These are phyloP conservation scores for Tortricodes alternella DNA, from an alignment of 2,888 invertebrate species.

Conservation along the genomic window DNA sequence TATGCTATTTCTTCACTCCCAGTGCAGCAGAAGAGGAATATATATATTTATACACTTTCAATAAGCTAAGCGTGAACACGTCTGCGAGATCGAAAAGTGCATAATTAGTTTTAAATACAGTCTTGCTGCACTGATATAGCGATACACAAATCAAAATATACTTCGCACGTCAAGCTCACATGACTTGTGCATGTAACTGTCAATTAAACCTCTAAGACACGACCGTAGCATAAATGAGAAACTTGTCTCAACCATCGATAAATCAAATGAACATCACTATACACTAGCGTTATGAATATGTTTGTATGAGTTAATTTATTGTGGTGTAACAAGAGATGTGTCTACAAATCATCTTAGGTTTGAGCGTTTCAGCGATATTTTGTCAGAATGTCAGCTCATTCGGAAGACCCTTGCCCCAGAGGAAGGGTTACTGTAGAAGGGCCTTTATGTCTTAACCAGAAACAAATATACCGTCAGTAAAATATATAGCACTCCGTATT, in stretches of 20 bases:
- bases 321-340: constrained; percentile 64
- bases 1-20: too few relatives aligned
- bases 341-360: constrained; percentile 64
- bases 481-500: neutral
- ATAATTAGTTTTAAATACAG: neutral
- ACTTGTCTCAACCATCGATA: constrained; percentile 55
- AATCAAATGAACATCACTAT: constrained; percentile 62
- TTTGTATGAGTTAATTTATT: constrained; percentile 72
- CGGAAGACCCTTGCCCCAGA: constrained; percentile 41
- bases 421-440: constrained; percentile 51
- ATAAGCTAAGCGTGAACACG: too few relatives aligned
- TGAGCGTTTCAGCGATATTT: constrained; percentile 60
- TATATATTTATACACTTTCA: too few relatives aligned
- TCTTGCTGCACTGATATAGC: neutral
- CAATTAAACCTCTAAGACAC: constrained; percentile 47
- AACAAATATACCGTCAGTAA: neutral
- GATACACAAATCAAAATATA: constrained; percentile 11
- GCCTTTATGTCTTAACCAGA: constrained; percentile 38
- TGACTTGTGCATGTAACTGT: constrained; percentile 37
- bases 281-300: constrained; percentile 57
- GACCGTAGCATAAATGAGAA: constrained; percentile 36
- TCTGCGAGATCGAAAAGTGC: too few relatives aligned
- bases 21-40: too few relatives aligned
- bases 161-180: neutral
- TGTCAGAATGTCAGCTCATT: constrained; percentile 45